Conservation (phyloP, 2,113 vertebrate genomes). For the Acanthisitta chloris region DNA sequence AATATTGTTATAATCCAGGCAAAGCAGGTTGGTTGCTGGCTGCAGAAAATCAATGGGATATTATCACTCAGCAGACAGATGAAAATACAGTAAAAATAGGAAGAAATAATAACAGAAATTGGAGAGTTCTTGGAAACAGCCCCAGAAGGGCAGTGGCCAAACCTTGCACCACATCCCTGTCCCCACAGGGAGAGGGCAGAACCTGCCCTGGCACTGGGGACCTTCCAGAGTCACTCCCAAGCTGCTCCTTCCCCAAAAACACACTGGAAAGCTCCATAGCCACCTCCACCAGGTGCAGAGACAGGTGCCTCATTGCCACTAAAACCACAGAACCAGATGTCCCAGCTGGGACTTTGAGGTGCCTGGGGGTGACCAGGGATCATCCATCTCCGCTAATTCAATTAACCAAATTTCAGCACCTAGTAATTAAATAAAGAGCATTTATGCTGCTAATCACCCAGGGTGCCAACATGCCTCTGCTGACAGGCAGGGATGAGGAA, state of each 20-base stretch:
- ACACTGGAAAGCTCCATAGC: background rate
- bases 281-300: background rate
- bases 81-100: background rate
- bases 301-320: background rate
- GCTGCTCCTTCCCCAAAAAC: background rate
- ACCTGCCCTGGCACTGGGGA: accelerated
- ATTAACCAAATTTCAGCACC: background rate
- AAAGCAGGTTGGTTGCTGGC: background rate
- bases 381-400: background rate
- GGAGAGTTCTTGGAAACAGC: background rate
- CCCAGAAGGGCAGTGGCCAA: background rate
- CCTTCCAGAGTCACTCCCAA: background rate
- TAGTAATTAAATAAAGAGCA: background rate
- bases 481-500: background rate
- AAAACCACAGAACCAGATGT: background rate
- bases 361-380: background rate
- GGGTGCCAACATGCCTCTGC: background rate
- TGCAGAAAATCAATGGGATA: constrained; percentile 21
- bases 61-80: background rate
- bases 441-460: background rate
- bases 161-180: background rate
- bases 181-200: background rate
- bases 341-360: accelerated
- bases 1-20: background rate
- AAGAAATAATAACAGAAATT: background rate